Percentiles rank a stretch among this genome's conserved stretches.
phyloP scores from a whole-genome alignment of 2,888 invertebrate genomes.

The Acanthosoma haemorrhoidale region DNA sequence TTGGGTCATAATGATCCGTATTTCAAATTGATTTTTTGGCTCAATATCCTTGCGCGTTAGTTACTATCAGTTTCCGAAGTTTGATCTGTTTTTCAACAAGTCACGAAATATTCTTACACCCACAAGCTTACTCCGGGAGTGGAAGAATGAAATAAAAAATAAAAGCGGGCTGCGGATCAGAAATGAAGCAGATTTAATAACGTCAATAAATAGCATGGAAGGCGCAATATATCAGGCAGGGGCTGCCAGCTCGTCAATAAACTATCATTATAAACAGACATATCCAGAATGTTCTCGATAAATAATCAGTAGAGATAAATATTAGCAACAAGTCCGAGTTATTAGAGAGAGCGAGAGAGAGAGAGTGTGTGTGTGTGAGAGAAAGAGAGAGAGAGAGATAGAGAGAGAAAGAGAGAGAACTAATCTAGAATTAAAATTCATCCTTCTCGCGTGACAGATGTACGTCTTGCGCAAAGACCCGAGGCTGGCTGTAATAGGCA shows the following conservation, averaged over 20 bases:
- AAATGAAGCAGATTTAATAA: slow-evolving; percentile 8
- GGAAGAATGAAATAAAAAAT: not conserved
- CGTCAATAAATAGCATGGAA: not conserved
- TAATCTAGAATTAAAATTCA: slow-evolving; percentile 8
- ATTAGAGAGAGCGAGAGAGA: no score
- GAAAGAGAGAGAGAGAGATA: no score
- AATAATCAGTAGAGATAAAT: not conserved
- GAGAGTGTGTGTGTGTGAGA: no score
- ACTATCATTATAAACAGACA: slow-evolving; percentile 10
- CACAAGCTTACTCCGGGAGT: no score
- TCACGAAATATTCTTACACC: not conserved
- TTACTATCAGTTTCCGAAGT: no score
- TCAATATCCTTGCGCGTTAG: no score
- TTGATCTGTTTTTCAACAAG: no score
- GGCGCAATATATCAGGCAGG: not conserved
- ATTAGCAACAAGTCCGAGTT: not conserved
- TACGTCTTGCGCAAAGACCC: not conserved
- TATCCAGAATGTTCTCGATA: not conserved
- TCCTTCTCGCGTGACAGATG: slow-evolving; percentile 9
- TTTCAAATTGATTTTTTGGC: no score
- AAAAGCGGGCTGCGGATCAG: not conserved
- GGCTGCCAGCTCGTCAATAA: slow-evolving; percentile 11
- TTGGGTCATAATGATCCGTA: no score
- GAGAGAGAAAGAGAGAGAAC: no score
- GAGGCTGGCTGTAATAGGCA: not conserved